A percentile compares a stretch with the other conserved stretches of the same genome.
These are phyloP conservation scores for Linepithema humile DNA, from an alignment of 1,140 invertebrate species.

Conservation along the genomic window DNA sequence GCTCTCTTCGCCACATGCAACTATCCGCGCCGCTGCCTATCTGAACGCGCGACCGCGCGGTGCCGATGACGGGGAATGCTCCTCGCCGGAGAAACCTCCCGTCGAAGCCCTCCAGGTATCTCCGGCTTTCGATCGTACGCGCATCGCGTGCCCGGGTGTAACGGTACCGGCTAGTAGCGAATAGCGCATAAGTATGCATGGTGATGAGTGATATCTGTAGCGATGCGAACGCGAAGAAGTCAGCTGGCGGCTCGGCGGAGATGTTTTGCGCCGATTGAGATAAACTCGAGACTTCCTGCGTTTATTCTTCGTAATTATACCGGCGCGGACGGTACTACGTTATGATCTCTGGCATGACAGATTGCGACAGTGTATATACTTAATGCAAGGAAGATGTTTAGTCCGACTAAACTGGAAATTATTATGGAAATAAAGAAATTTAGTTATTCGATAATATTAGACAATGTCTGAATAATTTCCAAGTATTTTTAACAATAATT, in stretches of 20 bases:
- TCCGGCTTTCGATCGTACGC: slow-evolving; percentile 64
- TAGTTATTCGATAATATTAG: neutral
- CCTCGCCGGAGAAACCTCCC: neutral
- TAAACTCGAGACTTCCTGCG: slow-evolving; percentile 36
- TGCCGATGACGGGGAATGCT: slow-evolving; percentile 57
- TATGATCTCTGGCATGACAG: neutral
- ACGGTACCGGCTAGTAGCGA: slow-evolving; percentile 55
- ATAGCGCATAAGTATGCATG: slow-evolving; percentile 35
- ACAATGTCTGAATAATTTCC: neutral
- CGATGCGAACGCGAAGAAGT: neutral
- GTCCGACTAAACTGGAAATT: neutral
- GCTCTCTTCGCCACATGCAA: slow-evolving; percentile 43
- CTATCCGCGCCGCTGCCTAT: slow-evolving; percentile 9
- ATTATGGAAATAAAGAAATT: neutral
- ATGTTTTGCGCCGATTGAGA: slow-evolving; percentile 10
- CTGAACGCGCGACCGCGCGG: slow-evolving; percentile 30
- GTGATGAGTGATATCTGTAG: slow-evolving; percentile 43
- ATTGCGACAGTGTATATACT: neutral
- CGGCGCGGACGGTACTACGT: neutral
- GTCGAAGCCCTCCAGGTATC: neutral
- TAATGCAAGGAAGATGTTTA: slow-evolving; percentile 1
- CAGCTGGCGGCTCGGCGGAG: neutral
- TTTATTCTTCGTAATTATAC: slow-evolving; percentile 41
- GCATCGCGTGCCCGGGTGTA: slow-evolving; percentile 67
- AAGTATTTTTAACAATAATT: neutral